These are phyloP conservation scores for Chunga burmeisteri DNA, from an alignment of 2,113 vertebrate genomes.

Conservation along the genomic window DNA sequence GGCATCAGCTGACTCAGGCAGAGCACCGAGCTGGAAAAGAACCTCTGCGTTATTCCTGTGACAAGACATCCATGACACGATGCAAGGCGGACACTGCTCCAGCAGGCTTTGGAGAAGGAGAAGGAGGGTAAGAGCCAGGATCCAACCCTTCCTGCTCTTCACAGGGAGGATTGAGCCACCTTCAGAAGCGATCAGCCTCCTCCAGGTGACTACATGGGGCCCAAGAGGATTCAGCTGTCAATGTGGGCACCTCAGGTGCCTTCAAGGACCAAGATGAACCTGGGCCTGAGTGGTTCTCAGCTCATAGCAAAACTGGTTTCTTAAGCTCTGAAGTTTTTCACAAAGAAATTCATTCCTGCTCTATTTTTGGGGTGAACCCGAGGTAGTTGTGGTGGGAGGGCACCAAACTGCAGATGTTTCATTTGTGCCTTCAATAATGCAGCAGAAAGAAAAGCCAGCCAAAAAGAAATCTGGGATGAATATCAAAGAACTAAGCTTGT, in stretches of 20 bases:
- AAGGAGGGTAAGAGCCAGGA: background rate
- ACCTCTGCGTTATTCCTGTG: background rate
- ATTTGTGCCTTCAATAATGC: background rate
- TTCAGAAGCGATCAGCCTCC: background rate
- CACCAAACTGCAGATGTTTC: background rate
- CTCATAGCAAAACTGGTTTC: background rate
- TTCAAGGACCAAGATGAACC: background rate
- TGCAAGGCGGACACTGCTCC: background rate
- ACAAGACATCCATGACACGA: background rate
- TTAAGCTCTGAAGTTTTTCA: background rate
- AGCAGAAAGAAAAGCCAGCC: background rate
- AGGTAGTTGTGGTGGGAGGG: background rate
- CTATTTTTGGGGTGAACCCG: rapidly evolving
- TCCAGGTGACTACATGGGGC: background rate
- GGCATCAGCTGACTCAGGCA: background rate
- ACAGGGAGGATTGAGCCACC: background rate
- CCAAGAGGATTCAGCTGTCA: background rate
- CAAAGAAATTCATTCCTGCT: background rate
- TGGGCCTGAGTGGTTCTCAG: background rate
- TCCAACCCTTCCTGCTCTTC: background rate
- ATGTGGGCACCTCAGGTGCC: background rate
- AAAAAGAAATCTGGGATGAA: background rate
- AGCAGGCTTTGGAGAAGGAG: background rate
- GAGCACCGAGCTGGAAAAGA: background rate
- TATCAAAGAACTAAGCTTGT: background rate